phyloP scores from a whole-genome alignment of 2,113 vertebrate genomes.

The Conger conger region DNA sequence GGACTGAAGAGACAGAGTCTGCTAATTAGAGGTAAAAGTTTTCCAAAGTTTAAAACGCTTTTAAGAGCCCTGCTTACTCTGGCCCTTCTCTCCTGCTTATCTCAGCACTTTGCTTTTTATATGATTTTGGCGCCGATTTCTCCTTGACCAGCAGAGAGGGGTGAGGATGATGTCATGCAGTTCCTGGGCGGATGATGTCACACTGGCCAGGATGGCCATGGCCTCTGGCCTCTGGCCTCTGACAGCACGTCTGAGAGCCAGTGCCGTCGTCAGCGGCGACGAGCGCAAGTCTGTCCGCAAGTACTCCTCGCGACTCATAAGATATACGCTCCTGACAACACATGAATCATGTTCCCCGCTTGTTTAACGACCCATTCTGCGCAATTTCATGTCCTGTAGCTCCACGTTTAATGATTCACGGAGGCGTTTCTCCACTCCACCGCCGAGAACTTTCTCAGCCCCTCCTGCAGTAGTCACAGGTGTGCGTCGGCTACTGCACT shows the following conservation, averaged over 20 bases:
- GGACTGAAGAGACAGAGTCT: neutral
- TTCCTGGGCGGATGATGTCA: constrained; percentile 26
- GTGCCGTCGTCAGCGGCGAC: neutral
- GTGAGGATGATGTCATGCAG: constrained; percentile 27
- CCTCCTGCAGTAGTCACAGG: neutral
- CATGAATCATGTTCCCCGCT: neutral
- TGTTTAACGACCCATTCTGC: neutral
- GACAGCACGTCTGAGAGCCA: neutral
- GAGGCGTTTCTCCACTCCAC: neutral
- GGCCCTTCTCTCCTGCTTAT: neutral
- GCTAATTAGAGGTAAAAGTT: neutral
- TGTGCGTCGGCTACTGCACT: neutral
- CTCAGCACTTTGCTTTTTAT: neutral
- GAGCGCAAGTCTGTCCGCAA: neutral
- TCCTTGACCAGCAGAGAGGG: neutral
- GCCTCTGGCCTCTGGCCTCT: neutral
- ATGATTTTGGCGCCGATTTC: constrained; percentile 2
- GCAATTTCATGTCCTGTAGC: neutral
- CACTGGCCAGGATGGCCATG: neutral
- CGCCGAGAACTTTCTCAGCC: constrained; percentile 1
- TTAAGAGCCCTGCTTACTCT: neutral
- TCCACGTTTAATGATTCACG: neutral
- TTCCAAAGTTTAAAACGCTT: neutral
- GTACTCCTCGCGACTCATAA: neutral
- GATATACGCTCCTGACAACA: neutral